Percentiles rank a stretch among this genome's conserved stretches.
These are phyloP conservation scores for Todus mexicanus DNA, from an alignment of 2,797 vertebrate species.

Conservation along the genomic window DNA sequence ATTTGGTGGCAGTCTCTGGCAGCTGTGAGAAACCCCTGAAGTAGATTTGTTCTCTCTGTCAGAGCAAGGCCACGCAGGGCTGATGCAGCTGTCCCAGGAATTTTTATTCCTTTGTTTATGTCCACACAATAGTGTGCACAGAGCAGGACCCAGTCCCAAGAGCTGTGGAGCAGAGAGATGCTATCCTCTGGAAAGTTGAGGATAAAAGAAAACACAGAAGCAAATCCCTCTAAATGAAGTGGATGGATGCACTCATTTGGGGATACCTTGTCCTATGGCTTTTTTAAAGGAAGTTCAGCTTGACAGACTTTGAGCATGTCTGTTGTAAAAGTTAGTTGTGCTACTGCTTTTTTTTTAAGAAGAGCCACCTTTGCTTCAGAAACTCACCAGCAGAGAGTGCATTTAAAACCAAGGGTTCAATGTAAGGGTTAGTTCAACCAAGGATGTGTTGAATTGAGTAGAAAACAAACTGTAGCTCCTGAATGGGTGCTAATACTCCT, in stretches of 20 bases:
- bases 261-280: fast-evolving
- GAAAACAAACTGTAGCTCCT: neutral
- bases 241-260: neutral
- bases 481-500: neutral
- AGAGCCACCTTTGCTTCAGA: neutral
- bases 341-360: neutral
- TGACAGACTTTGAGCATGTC: neutral
- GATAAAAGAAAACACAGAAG: neutral
- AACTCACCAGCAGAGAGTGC: neutral
- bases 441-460: neutral
- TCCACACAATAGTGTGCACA: neutral
- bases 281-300: neutral
- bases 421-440: neutral
- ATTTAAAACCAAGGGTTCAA: neutral
- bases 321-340: neutral
- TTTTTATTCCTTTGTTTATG: neutral
- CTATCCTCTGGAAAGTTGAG: neutral
- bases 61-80: neutral
- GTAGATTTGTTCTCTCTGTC: neutral
- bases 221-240: neutral
- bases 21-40: neutral
- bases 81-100: neutral
- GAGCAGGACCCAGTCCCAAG: neutral
- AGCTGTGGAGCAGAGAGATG: neutral
- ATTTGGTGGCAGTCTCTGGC: neutral